A percentile compares a stretch with the other conserved stretches of the same genome.
These are phyloP conservation scores for Felis chaus DNA, from an alignment of 2,113 vertebrate genomes.

Conservation along the genomic window DNA sequence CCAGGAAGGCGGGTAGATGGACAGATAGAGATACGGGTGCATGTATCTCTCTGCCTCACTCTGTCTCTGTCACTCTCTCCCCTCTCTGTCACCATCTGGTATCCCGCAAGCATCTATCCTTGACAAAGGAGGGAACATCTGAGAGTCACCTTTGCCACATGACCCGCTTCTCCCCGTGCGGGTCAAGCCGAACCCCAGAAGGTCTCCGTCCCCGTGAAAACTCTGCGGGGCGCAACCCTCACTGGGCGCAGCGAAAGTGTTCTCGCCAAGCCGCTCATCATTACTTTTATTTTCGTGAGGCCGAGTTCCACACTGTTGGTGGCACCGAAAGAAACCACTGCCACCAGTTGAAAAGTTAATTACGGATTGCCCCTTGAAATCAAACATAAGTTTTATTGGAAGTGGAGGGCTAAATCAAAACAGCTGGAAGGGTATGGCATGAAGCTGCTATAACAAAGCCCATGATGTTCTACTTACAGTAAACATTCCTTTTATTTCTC, in stretches of 20 bases:
- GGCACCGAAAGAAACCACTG: constrained; percentile 83
- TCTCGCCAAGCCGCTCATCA: not conserved
- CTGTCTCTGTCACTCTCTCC: not conserved
- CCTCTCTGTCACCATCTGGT: not conserved
- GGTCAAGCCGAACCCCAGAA: rapidly evolving
- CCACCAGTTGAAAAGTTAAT: constrained; percentile 91
- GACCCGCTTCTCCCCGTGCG: rapidly evolving
- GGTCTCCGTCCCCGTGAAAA: not conserved
- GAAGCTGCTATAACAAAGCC: constrained; percentile 79
- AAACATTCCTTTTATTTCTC: constrained; percentile 81
- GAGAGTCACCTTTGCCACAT: not conserved
- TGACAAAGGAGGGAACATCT: not conserved
- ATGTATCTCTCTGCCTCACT: not conserved
- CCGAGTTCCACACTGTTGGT: constrained; percentile 82
- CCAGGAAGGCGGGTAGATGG: not conserved
- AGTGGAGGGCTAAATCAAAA: constrained; percentile 90
- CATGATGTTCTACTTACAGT: constrained; percentile 83
- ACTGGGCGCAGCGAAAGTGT: constrained; percentile 58
- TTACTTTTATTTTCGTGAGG: constrained; percentile 57
- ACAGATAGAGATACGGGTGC: not conserved
- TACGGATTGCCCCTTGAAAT: constrained; percentile 90
- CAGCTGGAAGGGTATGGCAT: constrained; percentile 86
- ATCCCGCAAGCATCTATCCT: not conserved
- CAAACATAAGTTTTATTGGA: constrained; percentile 87
- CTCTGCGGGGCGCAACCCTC: rapidly evolving